A percentile compares a stretch with the other conserved stretches of the same genome.
Conservation (phyloP, 2,113 vertebrate species). For the Myxocyprinus asiaticus region DNA sequence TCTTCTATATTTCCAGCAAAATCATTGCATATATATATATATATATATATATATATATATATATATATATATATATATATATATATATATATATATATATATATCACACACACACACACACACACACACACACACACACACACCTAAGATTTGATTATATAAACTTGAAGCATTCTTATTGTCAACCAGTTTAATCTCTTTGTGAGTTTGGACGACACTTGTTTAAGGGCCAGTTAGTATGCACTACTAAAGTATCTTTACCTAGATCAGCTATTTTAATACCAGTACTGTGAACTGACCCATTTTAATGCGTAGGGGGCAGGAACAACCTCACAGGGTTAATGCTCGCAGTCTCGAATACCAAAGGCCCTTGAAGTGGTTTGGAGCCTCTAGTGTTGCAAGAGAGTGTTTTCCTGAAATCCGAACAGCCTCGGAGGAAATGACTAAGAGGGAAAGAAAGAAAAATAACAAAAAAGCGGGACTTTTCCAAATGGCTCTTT, state of each 20-base stretch:
- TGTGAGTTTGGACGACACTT: not conserved
- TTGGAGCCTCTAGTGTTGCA: not conserved
- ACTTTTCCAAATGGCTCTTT: conserved; percentile 25
- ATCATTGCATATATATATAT: too few species aligned
- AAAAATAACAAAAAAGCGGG: not conserved
- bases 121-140: too few species aligned
- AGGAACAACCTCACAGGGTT: conserved; percentile 39
- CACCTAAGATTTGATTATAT: not conserved
- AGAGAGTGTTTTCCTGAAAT: conserved; percentile 29
- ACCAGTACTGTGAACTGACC: conserved; percentile 5
- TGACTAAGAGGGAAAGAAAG: not conserved
- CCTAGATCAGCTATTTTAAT: conserved; percentile 20
- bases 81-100: too few species aligned
- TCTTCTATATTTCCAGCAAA: too few species aligned
- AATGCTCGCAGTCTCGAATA: conserved; percentile 3
- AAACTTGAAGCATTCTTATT: not conserved
- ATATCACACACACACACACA: too few species aligned
- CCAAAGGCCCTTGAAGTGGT: conserved; percentile 26
- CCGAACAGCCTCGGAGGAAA: conserved; percentile 21
- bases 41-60: too few species aligned
- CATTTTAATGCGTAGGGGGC: conserved; percentile 10
- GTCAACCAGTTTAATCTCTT: not conserved
- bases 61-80: too few species aligned
- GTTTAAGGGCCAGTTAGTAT: not conserved
- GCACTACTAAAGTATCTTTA: not conserved